Evolutionary conservation across 2,888 invertebrate genomes (phyloP), one percentile per base, ranked within the genome.

Genomic region (Capitulum mitella): DNA sequence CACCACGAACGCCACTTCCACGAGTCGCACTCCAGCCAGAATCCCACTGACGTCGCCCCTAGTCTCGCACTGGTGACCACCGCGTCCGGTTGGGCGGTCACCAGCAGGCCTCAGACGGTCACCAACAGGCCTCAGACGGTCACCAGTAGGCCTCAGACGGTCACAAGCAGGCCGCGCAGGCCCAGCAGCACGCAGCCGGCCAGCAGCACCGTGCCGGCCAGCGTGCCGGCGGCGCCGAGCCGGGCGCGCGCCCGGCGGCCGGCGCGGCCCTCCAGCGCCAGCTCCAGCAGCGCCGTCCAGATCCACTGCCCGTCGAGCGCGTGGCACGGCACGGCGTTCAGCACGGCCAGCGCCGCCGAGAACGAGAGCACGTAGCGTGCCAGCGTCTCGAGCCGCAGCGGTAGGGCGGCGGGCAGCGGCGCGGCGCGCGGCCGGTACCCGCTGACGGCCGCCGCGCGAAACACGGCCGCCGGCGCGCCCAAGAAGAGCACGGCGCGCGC

Each of bases 301-400:
- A 82, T 81, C 79, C 79, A 80, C 29, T 97, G 93, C 0, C 98
- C 98, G 86, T 98, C 98, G 84, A 97, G 91, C 81, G 92, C 93
- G 85, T 94, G 93, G 85, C 97, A 96, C 0, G 98, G 98, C 80
- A 98, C 90, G 14, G 95, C 90, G 87, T 98, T 98, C 46, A 98
- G 87, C 82, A 97, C 88, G 19, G 92, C 97, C 83, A 98, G 88
- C 0, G 97, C 98, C 83, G 93, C 90, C 26, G 97, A 97, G 86
- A 94, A 93, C 82, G 93, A 91, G 81, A 92, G 91, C 83, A 94
- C 88, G 86, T 95, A 96, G 85, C 92, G 90, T 81, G 92, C 89
- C 78, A 94, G 89, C 82, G 93, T 90, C 81, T 91, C 90, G 83
- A 92, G 87, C 34, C 89, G 87, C 82, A 92, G 90, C 0, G 93